Evolutionary conservation across 1,140 invertebrate genomes (phyloP).

Genomic region (Conus ventricosus): DNA sequence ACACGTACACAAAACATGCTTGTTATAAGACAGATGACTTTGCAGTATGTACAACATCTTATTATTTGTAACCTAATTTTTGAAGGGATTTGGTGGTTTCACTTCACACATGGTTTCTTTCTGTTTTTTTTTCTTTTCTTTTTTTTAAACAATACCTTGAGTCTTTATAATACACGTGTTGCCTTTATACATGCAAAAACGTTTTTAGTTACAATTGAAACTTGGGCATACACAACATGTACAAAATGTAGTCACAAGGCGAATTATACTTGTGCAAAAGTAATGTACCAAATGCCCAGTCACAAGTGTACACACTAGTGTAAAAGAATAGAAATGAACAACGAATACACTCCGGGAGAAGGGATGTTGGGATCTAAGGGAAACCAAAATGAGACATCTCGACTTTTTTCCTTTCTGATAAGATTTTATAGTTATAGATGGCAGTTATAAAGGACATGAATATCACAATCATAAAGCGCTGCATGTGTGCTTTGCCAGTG

Average conservation of each 20-base stretch:
- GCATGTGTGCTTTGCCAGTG: background rate
- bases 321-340: background rate
- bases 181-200: background rate
- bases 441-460: background rate
- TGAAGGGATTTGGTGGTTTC: too few species aligned
- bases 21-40: too few species aligned
- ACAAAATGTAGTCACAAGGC: too few species aligned
- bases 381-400: background rate
- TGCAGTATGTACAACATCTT: too few species aligned
- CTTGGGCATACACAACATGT: background rate
- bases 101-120: too few species aligned
- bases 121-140: too few species aligned
- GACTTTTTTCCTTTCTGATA: too few species aligned
- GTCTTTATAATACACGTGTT: background rate
- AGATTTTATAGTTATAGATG: background rate
- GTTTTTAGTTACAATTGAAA: background rate
- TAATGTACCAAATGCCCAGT: background rate
- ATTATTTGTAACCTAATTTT: too few species aligned
- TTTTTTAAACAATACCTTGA: background rate
- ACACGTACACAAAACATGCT: background rate
- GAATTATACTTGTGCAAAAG: too few species aligned
- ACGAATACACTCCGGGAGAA: background rate
- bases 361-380: background rate
- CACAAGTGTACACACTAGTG: background rate
- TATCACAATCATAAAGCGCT: background rate